These are phyloP conservation scores for Clinocottus analis DNA, from an alignment of 2,113 vertebrate species.

Conservation along the genomic window DNA sequence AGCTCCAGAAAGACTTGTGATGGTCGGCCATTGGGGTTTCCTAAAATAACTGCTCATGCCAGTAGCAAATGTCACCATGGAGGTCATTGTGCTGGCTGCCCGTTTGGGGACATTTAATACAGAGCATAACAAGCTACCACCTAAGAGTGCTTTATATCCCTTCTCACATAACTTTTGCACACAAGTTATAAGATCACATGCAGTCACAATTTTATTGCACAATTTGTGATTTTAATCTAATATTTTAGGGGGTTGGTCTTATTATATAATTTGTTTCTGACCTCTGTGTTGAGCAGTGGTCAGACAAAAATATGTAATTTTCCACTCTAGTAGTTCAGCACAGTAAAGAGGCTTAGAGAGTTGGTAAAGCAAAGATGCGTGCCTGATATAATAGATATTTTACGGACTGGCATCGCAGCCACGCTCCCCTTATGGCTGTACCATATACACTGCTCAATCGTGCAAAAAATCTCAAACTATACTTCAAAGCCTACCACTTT, in stretches of 20 bases:
- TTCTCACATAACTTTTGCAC: conserved; percentile 60
- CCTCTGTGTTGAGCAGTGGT: conserved; percentile 50
- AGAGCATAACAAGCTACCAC: conserved; percentile 53
- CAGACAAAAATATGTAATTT: conserved; percentile 49
- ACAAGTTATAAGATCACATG: conserved; percentile 59
- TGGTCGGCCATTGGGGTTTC: conserved; percentile 55
- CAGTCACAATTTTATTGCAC: conserved; percentile 52
- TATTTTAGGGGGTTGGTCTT: conserved; percentile 66
- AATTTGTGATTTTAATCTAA: conserved; percentile 71
- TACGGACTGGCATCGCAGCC: conserved; percentile 55
- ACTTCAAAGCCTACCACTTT: conserved; percentile 78
- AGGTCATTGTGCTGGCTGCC: conserved; percentile 72
- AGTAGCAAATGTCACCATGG: conserved; percentile 77
- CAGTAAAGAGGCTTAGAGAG: conserved; percentile 40
- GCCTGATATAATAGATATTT: conserved; percentile 50
- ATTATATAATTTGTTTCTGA: conserved; percentile 67
- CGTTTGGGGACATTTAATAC: conserved; percentile 75
- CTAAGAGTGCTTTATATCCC: conserved; percentile 56
- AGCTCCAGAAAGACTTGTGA: conserved; percentile 74
- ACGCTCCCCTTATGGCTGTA: conserved; percentile 43
- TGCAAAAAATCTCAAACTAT: conserved; percentile 74
- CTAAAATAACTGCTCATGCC: conserved; percentile 77
- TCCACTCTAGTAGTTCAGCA: conserved; percentile 46
- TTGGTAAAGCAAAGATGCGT: conserved; percentile 51
- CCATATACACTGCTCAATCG: conserved; percentile 66